Evolutionary conservation across 1,140 invertebrate genomes (phyloP), one percentile per base, ranked within the genome.

Genomic region (Bombus confusus): DNA sequence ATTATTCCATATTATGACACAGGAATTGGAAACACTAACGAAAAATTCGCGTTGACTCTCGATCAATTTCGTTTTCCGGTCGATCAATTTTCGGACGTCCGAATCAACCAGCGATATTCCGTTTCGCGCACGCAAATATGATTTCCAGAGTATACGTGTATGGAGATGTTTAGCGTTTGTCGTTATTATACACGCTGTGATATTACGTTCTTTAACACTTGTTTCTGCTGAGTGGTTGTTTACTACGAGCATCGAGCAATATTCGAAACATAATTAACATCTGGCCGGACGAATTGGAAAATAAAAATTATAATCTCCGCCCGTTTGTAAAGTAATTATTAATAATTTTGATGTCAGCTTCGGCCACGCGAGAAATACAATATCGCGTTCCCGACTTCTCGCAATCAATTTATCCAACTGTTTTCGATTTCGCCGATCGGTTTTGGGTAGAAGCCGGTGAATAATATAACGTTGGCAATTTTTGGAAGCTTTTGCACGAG

Each of bases 81-180:
- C 52, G 47, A 62, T 71, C 52, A 62, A 73, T 73, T 73, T 62
- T 15, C 47, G 12, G 15, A 10, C 18, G 4, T 18, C 1, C 47
- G 66, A 39, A 15, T 34, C 18, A 9, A 3, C 34, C 13, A 41
- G 12, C 66, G 34, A 41, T 10, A 6, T 39, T 18, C 31, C 3
- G 31, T 39, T 39, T 8, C 34, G 28, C 1, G 15, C 28, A 28
- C n/a, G 62, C 62, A 68, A 64, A 85, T 85, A 88, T 74, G 73
- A 88, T 82, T 88, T 47, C 31, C 79, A 66, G 68, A 82, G n/a
- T n/a, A 62, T 52, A 52, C 18, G 22, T 22, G 47, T 8, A 82
- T 57, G 34, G 82, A 52, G 78, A 77, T 77, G 69, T 88, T 88
- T 88, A 78, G 71, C 79, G 37, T 80, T 34, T 57, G 66, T 52